These are phyloP conservation scores for Apostichopus leukothele DNA, from an alignment of 53 echinoderm and acorn worm genomes.

Conservation along the genomic window DNA sequence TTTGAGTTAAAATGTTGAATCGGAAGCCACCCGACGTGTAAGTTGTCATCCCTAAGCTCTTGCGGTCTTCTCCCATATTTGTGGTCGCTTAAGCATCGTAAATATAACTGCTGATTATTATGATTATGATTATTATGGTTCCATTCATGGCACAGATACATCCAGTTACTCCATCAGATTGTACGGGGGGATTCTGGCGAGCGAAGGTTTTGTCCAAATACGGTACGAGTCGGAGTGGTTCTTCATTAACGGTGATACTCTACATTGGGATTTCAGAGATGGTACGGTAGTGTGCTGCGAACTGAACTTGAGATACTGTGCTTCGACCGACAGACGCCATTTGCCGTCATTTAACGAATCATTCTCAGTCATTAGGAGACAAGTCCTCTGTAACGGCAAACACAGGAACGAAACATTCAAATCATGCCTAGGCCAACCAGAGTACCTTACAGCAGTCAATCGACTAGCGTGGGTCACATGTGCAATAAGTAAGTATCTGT, in stretches of 20 bases:
- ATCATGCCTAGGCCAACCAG: neutral
- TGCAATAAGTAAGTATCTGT: conserved; percentile 1
- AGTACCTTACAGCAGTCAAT: neutral
- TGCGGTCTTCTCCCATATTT: no score
- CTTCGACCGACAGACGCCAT: neutral
- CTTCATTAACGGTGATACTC: neutral
- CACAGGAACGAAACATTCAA: neutral
- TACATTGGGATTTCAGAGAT: conserved; percentile 19
- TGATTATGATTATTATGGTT: no score
- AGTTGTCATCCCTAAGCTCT: no score
- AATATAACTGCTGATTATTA: no score
- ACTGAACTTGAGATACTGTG: neutral
- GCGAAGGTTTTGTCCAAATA: conserved; percentile 31
- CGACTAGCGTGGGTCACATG: conserved; percentile 27
- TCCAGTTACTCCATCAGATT: neutral
- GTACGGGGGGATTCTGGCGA: neutral
- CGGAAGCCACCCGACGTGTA: no score
- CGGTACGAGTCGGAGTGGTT: neutral
- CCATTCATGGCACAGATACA: neutral
- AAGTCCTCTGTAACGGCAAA: neutral
- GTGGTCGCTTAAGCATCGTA: no score
- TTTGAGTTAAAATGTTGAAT: no score
- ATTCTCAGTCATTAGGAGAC: no score
- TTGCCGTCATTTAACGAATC: neutral
- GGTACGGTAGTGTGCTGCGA: conserved; percentile 18